Evolutionary conservation across 2,797 vertebrate genomes (phyloP).

Genomic region (Pyrocephalus nanus): DNA sequence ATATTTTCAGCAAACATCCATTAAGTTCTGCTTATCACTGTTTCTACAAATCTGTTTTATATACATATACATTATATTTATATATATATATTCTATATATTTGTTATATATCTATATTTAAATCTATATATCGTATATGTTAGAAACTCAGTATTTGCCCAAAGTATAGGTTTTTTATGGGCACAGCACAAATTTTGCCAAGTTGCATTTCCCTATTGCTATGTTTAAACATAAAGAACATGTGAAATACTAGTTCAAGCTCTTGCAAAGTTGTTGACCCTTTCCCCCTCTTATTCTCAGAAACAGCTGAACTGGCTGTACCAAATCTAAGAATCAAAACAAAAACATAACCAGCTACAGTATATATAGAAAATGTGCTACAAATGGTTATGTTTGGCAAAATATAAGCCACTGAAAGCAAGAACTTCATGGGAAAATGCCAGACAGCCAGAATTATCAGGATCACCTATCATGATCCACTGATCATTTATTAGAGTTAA

Average conservation of each 20-base stretch:
- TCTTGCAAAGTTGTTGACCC: not conserved
- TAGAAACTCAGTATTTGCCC: not conserved
- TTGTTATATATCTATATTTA: not conserved
- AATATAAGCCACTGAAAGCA: not conserved
- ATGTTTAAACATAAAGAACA: not conserved
- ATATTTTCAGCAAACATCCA: not conserved
- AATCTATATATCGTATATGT: not conserved
- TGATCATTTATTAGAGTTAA: constrained; percentile 3
- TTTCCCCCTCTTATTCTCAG: not conserved
- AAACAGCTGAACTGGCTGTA: constrained; percentile 16
- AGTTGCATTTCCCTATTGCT: not conserved
- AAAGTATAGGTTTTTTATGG: not conserved
- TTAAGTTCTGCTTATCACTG: not conserved
- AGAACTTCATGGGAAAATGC: not conserved
- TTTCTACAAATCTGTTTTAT: not conserved
- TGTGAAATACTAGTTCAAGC: not conserved
- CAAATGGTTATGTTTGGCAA: not conserved
- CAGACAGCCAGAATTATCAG: constrained; percentile 1
- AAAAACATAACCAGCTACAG: not conserved
- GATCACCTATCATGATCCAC: not conserved
- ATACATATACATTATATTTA: not conserved
- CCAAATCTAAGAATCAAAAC: not conserved
- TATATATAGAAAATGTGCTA: not conserved
- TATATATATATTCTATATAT: not conserved
- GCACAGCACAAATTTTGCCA: not conserved